Percentiles rank a stretch among this genome's conserved stretches.
Conservation (phyloP, 2,888 invertebrate species). For the Stictocephala bisonia region DNA sequence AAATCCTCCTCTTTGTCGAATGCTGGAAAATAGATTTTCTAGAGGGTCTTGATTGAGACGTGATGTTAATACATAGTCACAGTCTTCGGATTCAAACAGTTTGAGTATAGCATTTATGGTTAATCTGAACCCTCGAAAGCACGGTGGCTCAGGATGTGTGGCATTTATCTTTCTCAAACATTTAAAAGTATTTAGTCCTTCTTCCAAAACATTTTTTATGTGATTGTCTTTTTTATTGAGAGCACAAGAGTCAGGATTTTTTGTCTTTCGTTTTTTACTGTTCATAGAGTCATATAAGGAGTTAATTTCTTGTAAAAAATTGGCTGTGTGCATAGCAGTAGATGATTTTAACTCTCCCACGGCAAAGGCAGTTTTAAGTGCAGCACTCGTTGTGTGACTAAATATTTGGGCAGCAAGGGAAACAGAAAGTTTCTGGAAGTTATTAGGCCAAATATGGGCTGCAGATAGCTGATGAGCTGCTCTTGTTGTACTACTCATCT, state of each 20-base stretch:
- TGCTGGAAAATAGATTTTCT: constrained; percentile 56
- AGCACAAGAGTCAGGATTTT: constrained; percentile 50
- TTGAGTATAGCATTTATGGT: constrained; percentile 54
- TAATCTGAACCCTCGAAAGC: constrained; percentile 56
- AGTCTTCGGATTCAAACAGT: constrained; percentile 53
- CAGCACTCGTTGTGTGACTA: constrained; percentile 56
- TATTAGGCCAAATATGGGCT: constrained; percentile 37
- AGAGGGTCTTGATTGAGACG: constrained; percentile 53
- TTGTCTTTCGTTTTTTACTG: constrained; percentile 48
- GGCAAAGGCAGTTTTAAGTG: constrained; percentile 51
- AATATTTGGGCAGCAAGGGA: constrained; percentile 51
- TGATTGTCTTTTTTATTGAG: constrained; percentile 22
- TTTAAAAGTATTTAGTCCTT: constrained; percentile 22
- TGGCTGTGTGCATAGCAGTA: constrained; percentile 50
- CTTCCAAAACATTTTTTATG: constrained; percentile 47
- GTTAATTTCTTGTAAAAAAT: constrained; percentile 56
- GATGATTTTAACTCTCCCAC: constrained; percentile 50
- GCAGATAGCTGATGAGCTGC: constrained; percentile 48
- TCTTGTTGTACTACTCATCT: constrained; percentile 46
- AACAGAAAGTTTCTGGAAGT: constrained; percentile 48
- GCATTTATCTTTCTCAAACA: constrained; percentile 45
- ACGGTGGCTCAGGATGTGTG: constrained; percentile 53
- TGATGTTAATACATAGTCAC: constrained; percentile 15
- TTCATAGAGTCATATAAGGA: constrained; percentile 56
- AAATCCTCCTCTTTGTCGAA: constrained; percentile 55